Evolutionary conservation across 2,888 invertebrate genomes (phyloP), one percentile per base, ranked within the genome.

Genomic region (Epinotia demarniana): DNA sequence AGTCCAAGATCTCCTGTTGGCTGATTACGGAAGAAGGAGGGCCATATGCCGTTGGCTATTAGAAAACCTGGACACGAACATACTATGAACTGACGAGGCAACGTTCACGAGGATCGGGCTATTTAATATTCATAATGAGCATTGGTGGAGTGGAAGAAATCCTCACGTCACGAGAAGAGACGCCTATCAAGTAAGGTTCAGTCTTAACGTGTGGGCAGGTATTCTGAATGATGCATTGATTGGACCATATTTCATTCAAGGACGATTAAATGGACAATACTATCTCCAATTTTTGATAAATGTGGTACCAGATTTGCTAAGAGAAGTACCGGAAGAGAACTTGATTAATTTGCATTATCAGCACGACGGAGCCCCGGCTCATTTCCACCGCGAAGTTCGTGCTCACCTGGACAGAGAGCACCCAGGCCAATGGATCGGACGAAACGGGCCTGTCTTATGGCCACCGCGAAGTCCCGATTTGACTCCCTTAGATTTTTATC

Each of bases 71-170:
- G 60, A 69, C 8, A 43, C 39, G 16, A 69, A 69, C 43, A 58
- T 43, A 43, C 53, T 57, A 39, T 39, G 55, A 39, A 68, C 19
- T 68, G 39, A 68, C 57, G 39, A 62, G 43, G 61, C 43, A 55
- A 57, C 49, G 2, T 55, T 67, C 8, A 67, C 55, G 55, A 2
- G 55, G 55, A 55, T 67, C 18, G 67, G 67, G 33, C 57, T 67
- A 5, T 57, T 67, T 67, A 67, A 67, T 18, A 9, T 67, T 9
- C 67, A 67, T 18, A 67, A 67, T 55, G 67, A 55, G 55, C 18
- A 67, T 67, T 66, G 53, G n/a, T 66, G 66, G 66, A 23, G 66
- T 66, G n/a, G 39, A 53, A 53, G n/a, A 33, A 66, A 39, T 57
- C 57, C 39, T 12, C 19, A 55, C 0, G 57, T 18, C 33, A 66